Conservation (phyloP, 2,113 vertebrate species). For the Tricholaema leucomelas region DNA sequence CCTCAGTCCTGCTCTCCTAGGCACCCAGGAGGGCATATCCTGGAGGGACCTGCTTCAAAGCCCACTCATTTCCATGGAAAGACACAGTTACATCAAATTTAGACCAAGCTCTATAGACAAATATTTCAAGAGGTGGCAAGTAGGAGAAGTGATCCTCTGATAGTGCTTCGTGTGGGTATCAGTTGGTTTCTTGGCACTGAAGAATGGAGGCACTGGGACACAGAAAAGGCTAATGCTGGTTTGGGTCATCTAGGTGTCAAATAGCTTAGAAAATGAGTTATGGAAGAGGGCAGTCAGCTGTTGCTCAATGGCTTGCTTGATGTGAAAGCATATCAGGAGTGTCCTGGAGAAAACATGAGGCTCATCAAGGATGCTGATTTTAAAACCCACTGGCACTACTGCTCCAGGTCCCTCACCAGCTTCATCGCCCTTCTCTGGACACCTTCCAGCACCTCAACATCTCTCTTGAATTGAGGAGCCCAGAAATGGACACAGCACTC, state of each 20-base stretch:
- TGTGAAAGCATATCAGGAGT: background rate
- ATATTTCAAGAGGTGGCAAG: background rate
- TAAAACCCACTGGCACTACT: background rate
- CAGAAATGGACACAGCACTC: too few species aligned
- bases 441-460: too few species aligned
- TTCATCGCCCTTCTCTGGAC: too few species aligned
- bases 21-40: rapidly evolving
- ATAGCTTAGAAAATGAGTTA: background rate
- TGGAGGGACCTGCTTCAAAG: background rate
- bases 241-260: background rate
- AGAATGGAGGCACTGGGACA: background rate
- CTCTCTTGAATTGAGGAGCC: too few species aligned
- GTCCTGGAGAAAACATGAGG: background rate
- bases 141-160: background rate
- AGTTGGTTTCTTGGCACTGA: background rate
- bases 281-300: background rate
- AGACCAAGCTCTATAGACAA: background rate
- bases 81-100: background rate
- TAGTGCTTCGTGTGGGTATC: background rate
- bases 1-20: rapidly evolving
- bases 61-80: background rate
- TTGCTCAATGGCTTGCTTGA: background rate
- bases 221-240: background rate
- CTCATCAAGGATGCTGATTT: too few species aligned
- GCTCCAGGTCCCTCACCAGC: too few species aligned